Evolutionary conservation across 2,888 invertebrate species (phyloP).

Genomic region (Apocheima hispidaria): DNA sequence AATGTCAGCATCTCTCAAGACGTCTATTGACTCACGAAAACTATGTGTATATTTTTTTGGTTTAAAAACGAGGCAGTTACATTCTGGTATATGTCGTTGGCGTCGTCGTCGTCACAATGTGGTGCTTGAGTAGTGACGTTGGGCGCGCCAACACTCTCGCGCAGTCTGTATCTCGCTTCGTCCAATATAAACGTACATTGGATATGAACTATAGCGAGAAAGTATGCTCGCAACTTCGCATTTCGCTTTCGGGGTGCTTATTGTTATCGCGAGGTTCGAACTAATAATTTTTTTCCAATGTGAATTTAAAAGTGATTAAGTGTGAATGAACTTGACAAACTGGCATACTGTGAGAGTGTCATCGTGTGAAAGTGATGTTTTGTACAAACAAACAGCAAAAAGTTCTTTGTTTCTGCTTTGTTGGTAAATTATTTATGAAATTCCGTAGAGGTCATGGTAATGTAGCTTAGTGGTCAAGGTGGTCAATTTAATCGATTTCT

Average conservation of each 20-base stretch:
- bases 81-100: slow-evolving; percentile 53
- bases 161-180: slow-evolving; percentile 74
- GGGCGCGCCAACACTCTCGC: slow-evolving; percentile 69
- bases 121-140: slow-evolving; percentile 57
- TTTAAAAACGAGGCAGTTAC: slow-evolving; percentile 51
- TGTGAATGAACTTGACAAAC: slow-evolving; percentile 8
- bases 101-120: slow-evolving; percentile 59
- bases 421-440: not conserved
- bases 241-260: slow-evolving; percentile 46
- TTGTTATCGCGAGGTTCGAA: slow-evolving; percentile 25
- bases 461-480: slow-evolving; percentile 22
- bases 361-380: slow-evolving; percentile 28
- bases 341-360: slow-evolving; percentile 34
- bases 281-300: slow-evolving; percentile 22
- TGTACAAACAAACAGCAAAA: not conserved
- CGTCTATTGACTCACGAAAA: slow-evolving; percentile 24
- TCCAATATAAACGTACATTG: slow-evolving; percentile 78
- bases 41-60: slow-evolving; percentile 33
- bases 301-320: slow-evolving; percentile 9
- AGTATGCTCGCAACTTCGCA: slow-evolving; percentile 60
- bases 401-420: not conserved
- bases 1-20: slow-evolving; percentile 7
- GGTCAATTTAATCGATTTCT: too few species aligned
- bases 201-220: slow-evolving; percentile 71
- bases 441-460: slow-evolving; percentile 40